Conservation (phyloP, 2,113 vertebrate species). For the Platichthys flesus region DNA sequence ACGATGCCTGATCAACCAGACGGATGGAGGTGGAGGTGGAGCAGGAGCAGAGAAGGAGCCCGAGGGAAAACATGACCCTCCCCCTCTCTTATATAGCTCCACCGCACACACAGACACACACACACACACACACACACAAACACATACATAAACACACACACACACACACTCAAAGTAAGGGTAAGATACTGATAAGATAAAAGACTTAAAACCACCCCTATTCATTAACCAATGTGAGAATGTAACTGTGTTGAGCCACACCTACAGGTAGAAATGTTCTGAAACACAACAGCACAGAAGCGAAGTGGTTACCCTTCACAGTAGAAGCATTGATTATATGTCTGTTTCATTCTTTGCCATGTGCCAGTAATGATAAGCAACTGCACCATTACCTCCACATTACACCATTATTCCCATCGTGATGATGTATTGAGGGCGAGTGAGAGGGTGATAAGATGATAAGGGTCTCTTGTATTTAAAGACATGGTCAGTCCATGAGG, state of each 20-base stretch:
- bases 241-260: background rate
- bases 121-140: too few relatives aligned
- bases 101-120: background rate
- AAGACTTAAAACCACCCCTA: background rate
- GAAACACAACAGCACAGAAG: too few relatives aligned
- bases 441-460: background rate
- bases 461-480: too few relatives aligned
- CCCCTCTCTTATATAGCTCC: constrained; percentile 4
- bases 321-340: too few relatives aligned
- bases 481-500: too few relatives aligned
- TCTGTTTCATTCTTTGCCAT: too few relatives aligned
- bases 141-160: too few relatives aligned
- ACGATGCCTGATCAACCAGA: constrained; percentile 10
- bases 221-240: background rate
- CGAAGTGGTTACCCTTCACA: too few relatives aligned
- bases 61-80: constrained; percentile 7
- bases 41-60: constrained; percentile 6
- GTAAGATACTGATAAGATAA: constrained; percentile 12
- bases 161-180: background rate
- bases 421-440: background rate
- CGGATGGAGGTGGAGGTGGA: constrained; percentile 31
- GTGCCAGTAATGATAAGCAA: too few relatives aligned
- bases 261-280: too few relatives aligned
- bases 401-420: too few relatives aligned
- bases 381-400: too few relatives aligned